phyloP scores from a whole-genome alignment of 2,113 vertebrate species.

The Malurus cyaneus region DNA sequence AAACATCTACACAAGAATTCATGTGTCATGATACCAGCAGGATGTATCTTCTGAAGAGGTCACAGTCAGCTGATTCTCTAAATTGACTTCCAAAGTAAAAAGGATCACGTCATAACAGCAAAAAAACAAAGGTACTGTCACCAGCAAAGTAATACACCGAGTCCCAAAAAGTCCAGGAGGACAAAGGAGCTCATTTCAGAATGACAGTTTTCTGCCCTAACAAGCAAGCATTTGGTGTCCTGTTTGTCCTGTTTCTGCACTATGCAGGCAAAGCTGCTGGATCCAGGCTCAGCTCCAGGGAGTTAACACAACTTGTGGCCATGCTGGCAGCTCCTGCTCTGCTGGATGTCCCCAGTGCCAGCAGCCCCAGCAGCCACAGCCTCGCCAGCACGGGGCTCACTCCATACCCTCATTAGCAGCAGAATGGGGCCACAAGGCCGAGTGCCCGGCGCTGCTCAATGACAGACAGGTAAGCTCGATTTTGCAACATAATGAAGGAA shows the following conservation, averaged over 20 bases:
- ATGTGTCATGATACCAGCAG: not conserved
- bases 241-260: not conserved
- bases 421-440: fast-evolving
- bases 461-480: not conserved
- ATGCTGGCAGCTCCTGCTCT: not conserved
- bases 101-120: not conserved
- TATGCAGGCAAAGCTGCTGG: fast-evolving
- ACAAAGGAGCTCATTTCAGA: not conserved
- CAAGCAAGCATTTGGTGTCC: not conserved
- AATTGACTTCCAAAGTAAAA: not conserved
- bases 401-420: not conserved
- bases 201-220: not conserved
- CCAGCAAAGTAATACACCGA: not conserved
- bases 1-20: not conserved
- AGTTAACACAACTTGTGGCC: not conserved
- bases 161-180: not conserved
- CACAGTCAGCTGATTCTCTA: not conserved
- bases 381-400: fast-evolving
- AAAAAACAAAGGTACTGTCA: not conserved
- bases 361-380: not conserved
- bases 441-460: not conserved
- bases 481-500: not conserved
- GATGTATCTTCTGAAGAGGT: not conserved
- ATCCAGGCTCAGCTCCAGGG: not conserved
- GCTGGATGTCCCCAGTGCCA: not conserved